phyloP scores from a whole-genome alignment of 2,113 vertebrate species.

The Melierax canorus region DNA sequence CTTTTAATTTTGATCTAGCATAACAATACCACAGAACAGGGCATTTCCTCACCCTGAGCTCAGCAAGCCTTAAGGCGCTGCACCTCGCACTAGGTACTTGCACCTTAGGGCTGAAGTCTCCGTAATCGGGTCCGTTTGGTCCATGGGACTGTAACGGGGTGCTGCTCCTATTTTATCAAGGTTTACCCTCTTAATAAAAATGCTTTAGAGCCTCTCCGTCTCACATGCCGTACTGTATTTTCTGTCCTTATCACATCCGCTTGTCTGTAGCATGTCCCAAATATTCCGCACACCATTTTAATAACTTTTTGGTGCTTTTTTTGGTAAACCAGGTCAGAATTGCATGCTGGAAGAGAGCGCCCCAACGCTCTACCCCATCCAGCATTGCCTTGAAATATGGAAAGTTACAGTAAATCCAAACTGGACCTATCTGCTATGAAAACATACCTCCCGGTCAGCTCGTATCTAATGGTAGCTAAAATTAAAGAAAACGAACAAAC shows the following conservation, averaged over 20 bases:
- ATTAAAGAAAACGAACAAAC: background rate
- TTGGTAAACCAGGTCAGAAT: background rate
- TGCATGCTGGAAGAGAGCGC: background rate
- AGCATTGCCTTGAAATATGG: background rate
- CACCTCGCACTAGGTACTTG: background rate
- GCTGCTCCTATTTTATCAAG: background rate
- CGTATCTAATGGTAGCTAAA: background rate
- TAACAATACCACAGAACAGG: fast-evolving
- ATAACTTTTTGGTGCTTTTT: background rate
- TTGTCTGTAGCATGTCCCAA: background rate
- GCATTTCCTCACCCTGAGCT: background rate
- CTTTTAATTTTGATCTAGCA: background rate
- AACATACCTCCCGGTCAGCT: background rate
- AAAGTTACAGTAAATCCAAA: background rate
- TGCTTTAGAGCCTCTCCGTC: background rate
- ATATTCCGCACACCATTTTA: background rate
- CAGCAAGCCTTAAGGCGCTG: fast-evolving
- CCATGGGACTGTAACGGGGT: fast-evolving
- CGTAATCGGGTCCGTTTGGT: fast-evolving
- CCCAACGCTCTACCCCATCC: background rate
- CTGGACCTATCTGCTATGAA: background rate
- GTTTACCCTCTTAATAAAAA: background rate
- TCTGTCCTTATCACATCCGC: background rate
- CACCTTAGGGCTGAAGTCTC: background rate
- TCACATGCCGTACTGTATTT: background rate